phyloP scores from a whole-genome alignment of 2,113 vertebrate genomes.

The Suricata suricatta region DNA sequence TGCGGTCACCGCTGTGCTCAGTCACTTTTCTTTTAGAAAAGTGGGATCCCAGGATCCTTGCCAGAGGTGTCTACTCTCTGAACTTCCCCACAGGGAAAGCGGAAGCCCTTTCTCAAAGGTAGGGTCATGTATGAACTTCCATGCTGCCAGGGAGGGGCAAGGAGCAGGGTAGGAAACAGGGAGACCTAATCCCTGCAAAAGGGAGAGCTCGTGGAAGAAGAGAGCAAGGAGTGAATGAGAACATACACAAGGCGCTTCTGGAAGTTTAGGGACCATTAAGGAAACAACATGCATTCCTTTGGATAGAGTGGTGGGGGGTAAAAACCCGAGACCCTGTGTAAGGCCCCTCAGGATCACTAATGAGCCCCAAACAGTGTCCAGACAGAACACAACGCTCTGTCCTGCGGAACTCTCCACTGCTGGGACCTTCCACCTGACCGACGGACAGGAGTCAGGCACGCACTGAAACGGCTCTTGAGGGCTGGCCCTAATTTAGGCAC shows the following conservation, averaged over 20 bases:
- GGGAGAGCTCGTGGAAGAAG: too few species aligned
- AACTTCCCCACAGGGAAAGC: not conserved
- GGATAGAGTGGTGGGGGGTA: not conserved
- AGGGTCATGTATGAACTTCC: rapidly evolving
- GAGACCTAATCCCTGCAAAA: too few species aligned
- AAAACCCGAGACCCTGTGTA: not conserved
- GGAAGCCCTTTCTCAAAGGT: not conserved
- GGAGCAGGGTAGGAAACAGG: not conserved
- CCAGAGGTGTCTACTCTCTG: not conserved
- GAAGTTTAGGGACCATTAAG: not conserved
- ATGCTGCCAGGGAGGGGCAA: too few species aligned
- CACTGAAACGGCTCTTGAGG: not conserved
- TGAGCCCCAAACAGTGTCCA: not conserved
- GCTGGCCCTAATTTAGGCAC: not conserved
- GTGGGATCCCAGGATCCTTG: not conserved
- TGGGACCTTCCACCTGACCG: rapidly evolving
- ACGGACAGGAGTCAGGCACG: not conserved
- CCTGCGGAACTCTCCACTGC: rapidly evolving
- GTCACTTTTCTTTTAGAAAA: not conserved
- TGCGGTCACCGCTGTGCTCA: rapidly evolving
- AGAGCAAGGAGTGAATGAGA: too few species aligned
- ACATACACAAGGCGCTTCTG: not conserved
- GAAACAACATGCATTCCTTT: not conserved
- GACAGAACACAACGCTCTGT: rapidly evolving
- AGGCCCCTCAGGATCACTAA: rapidly evolving